Percentiles rank a stretch among this genome's conserved stretches.
Evolutionary conservation across 2,888 invertebrate species (phyloP).

Genomic region (Troglohyphantes excavatus): DNA sequence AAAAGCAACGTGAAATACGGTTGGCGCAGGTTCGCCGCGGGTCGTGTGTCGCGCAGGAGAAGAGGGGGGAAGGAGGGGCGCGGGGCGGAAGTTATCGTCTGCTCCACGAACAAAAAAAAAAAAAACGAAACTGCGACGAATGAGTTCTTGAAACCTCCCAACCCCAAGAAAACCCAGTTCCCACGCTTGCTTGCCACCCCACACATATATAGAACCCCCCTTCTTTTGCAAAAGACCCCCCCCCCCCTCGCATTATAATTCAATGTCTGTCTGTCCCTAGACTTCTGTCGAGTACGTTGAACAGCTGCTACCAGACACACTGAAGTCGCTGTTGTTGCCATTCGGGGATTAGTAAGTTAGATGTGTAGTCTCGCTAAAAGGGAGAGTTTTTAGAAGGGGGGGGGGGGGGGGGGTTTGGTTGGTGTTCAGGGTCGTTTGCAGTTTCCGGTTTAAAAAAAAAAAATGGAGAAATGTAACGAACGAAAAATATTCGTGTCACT

Average conservation of each 20-base stretch:
- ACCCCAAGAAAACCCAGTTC: conserved; percentile 45
- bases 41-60: background rate
- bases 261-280: background rate
- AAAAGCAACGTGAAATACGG: conserved; percentile 26
- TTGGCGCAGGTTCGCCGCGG: background rate
- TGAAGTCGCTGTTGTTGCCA: background rate
- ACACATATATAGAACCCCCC: background rate
- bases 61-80: background rate
- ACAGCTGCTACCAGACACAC: conserved; percentile 24
- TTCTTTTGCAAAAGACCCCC: background rate
- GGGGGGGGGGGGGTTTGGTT: background rate
- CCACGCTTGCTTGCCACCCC: conserved; percentile 25
- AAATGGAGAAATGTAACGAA: too few relatives aligned
- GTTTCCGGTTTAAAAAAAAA: background rate
- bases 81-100: conserved; percentile 26
- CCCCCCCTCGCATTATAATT: conserved; percentile 28
- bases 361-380: background rate
- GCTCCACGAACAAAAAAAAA: conserved; percentile 16
- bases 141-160: conserved; percentile 14
- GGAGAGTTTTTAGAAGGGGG: background rate
- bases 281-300: background rate
- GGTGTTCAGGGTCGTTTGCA: background rate
- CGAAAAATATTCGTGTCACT: too few relatives aligned
- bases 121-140: conserved; percentile 9
- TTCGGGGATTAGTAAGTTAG: background rate